Evolutionary conservation across 2,888 invertebrate genomes (phyloP).

Genomic region (Lycaena phlaeas): DNA sequence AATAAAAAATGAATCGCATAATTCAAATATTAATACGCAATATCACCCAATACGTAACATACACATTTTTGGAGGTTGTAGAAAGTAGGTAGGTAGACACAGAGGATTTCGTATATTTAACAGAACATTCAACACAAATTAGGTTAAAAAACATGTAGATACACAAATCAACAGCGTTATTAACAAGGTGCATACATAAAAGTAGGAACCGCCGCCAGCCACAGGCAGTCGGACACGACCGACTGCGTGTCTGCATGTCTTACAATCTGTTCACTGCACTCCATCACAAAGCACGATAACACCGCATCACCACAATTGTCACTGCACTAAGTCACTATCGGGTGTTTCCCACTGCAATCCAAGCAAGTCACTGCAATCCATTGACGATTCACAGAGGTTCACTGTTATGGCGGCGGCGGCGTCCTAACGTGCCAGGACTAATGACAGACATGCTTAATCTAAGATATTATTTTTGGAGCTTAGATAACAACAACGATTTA

Average conservation of each 20-base stretch:
- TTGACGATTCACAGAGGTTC: constrained; percentile 30
- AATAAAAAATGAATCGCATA: too few relatives aligned
- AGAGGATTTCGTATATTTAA: not conserved
- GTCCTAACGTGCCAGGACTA: constrained; percentile 39
- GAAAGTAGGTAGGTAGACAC: too few relatives aligned
- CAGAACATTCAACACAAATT: constrained; percentile 2
- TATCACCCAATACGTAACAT: too few relatives aligned
- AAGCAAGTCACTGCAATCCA: constrained; percentile 66
- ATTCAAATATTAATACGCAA: too few relatives aligned
- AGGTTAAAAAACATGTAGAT: constrained; percentile 14
- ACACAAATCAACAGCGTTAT: constrained; percentile 20
- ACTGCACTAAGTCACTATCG: constrained; percentile 51
- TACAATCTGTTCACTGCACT: constrained; percentile 43
- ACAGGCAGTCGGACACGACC: constrained; percentile 28
- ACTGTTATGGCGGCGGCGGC: constrained; percentile 56
- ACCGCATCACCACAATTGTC: constrained; percentile 53
- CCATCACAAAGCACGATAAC: constrained; percentile 32
- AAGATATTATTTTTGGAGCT: constrained; percentile 22
- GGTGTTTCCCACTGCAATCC: constrained; percentile 67
- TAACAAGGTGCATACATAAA: constrained; percentile 49
- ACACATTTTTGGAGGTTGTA: too few relatives aligned
- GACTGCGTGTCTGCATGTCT: constrained; percentile 9
- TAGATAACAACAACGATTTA: constrained; percentile 30
- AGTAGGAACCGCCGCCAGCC: constrained; percentile 61
- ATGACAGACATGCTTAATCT: constrained; percentile 34